Conservation (phyloP, 2,888 invertebrate species). For the Synergus gifuensis region DNA sequence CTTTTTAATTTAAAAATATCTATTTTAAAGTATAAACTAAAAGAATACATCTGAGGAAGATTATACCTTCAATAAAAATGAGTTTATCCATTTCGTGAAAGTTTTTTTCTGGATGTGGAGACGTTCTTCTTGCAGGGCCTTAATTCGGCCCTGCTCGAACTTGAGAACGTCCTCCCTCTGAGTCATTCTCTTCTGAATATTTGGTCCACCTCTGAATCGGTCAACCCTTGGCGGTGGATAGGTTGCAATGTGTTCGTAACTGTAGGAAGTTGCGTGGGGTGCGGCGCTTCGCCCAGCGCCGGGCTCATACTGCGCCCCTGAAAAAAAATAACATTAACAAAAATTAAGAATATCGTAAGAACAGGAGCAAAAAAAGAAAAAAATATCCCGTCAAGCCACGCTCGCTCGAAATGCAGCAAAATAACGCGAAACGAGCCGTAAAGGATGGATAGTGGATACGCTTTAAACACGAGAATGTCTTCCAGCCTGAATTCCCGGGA, state of each 20-base stretch:
- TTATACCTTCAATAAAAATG: constrained; percentile 93
- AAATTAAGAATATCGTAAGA: constrained; percentile 35
- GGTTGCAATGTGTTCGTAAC: constrained; percentile 54
- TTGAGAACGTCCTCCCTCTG: constrained; percentile 94
- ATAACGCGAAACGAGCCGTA: constrained; percentile 29
- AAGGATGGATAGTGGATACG: constrained; percentile 4
- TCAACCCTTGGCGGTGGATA: constrained; percentile 58
- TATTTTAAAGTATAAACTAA: neutral
- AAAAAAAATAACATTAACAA: constrained; percentile 39
- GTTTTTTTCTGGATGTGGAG: constrained; percentile 99
- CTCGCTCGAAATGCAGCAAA: constrained; percentile 26
- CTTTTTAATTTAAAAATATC: neutral
- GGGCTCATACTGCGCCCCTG: constrained; percentile 77
- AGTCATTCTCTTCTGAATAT: constrained; percentile 89
- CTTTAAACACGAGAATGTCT: constrained; percentile 16
- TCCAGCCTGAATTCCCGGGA: constrained; percentile 12
- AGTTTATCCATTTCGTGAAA: constrained; percentile 99
- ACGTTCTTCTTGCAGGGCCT: constrained; percentile 97
- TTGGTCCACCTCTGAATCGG: constrained; percentile 65
- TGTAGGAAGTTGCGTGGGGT: constrained; percentile 66
- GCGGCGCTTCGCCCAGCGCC: constrained; percentile 73
- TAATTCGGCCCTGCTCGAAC: constrained; percentile 97
- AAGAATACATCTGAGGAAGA: neutral
- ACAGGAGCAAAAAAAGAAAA: neutral
- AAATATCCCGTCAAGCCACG: constrained; percentile 25